Base-by-base conservation (phyloP, 1,140 invertebrate species). In the Pachypeltis micranthus region DNA sequence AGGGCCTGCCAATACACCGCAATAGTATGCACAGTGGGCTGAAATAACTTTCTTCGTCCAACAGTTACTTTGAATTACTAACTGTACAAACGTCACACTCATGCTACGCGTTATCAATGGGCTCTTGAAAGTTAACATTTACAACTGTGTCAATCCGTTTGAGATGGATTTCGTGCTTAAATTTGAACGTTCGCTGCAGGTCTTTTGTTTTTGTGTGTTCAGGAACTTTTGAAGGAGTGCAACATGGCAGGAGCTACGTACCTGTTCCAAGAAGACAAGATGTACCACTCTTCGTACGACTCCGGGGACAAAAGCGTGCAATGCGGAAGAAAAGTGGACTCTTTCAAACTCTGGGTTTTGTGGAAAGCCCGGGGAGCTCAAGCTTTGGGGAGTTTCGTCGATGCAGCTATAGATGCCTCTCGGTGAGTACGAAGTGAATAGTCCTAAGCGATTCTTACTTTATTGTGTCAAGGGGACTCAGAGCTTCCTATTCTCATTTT, bases 271-370 rank as follows among this genome's bases (percentile, higher is more conserved):
- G 86, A 90, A 67, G 92, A 96, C 71, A 96, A 96, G 73, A 89
- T 91, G 73, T 97, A 97, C 70, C 91, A 95, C 71, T 82, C 89
- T 0, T 78, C 76, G 10, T 96, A 90, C 74, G 93, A 96, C 70
- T 90, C 88, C 0, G 93, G 93, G 0, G 93, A 97, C 72, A 96
- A 94, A 72, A 91, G 90, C 64, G 78, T 97, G 1, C 92, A 96
- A 72, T 97, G 93, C 72, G 93, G 93, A 1, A 80, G 93, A 31
- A 93, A 95, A 76, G 87, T 91, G 62, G 93, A 97, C 73, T 85
- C 89, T 0, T 86, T 95, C 67, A 96, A 96, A 75, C 77, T 96
- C 10, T 97, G 93, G 93, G 74, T 94, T 29, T 91, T 94, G 86
- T 92, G 93, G 84, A 88, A 88, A 72, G 85, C 86, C 1, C 77